phyloP scores from a whole-genome alignment of 2,113 vertebrate genomes.

The Dipodomys merriami region DNA sequence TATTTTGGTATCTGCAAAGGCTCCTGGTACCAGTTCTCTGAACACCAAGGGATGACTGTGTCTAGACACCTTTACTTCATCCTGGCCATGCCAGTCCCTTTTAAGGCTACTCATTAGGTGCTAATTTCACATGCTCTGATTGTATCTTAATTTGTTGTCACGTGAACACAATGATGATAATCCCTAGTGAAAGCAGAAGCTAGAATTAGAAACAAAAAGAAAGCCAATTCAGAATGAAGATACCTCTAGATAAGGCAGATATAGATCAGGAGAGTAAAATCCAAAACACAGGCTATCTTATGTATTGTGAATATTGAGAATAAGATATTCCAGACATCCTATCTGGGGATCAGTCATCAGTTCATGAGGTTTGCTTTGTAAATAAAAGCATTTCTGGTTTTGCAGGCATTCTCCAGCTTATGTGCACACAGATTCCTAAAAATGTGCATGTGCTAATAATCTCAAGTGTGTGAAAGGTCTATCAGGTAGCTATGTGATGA shows the following conservation, averaged over 20 bases:
- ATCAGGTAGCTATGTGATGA: not conserved
- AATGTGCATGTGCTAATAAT: not conserved
- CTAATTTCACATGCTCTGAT: not conserved
- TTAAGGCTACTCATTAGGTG: not conserved
- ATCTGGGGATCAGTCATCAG: not conserved
- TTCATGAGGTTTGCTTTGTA: not conserved
- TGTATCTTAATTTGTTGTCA: slow-evolving; percentile 7
- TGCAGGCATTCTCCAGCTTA: not conserved
- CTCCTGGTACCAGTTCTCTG: not conserved
- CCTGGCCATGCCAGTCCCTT: not conserved
- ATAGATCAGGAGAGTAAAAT: not conserved
- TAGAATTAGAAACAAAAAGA: slow-evolving; percentile 54
- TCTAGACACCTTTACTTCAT: not conserved
- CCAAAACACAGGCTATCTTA: not conserved
- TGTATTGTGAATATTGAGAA: not conserved
- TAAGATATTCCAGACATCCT: not conserved
- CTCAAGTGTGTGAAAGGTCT: not conserved
- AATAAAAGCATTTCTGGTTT: slow-evolving; percentile 21
- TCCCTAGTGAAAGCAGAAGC: slow-evolving; percentile 38
- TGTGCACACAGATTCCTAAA: not conserved
- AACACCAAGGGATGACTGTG: not conserved
- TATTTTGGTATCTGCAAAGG: not conserved
- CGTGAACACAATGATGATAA: slow-evolving; percentile 16
- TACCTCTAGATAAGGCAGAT: not conserved
- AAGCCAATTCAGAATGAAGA: slow-evolving; percentile 16